phyloP scores from a whole-genome alignment of 2,113 vertebrate genomes.

The Dryoscopus gambensis region DNA sequence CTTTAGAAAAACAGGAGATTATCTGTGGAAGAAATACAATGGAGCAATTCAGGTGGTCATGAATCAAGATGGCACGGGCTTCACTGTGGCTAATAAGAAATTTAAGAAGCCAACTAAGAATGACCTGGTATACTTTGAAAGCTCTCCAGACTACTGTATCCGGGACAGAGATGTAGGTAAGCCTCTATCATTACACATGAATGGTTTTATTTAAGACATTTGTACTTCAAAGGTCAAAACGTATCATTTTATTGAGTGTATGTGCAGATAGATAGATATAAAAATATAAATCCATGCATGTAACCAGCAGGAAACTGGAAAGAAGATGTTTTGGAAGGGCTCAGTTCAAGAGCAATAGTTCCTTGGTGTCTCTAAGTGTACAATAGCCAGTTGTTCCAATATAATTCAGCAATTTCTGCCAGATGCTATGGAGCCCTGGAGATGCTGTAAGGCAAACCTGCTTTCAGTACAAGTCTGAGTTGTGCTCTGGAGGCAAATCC shows the following conservation, averaged over 20 bases:
- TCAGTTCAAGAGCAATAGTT: not conserved
- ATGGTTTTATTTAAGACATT: slow-evolving; percentile 6
- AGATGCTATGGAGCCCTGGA: not conserved
- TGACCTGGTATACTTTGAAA: slow-evolving; percentile 94
- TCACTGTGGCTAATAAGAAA: slow-evolving; percentile 84
- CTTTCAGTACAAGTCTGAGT: not conserved
- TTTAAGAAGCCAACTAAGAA: slow-evolving; percentile 90
- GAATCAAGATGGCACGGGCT: slow-evolving; percentile 93
- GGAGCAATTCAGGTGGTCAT: slow-evolving; percentile 92
- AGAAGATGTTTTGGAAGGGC: not conserved
- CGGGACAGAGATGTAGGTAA: slow-evolving; percentile 88
- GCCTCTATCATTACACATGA: not conserved
- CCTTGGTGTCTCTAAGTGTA: not conserved
- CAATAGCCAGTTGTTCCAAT: not conserved
- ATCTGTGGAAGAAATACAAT: slow-evolving; percentile 88
- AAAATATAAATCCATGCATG: not conserved
- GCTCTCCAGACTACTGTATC: slow-evolving; percentile 96
- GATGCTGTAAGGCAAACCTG: not conserved
- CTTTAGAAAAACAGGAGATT: slow-evolving; percentile 90
- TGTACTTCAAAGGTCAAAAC: not conserved
- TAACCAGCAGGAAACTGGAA: not conserved
- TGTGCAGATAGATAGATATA: not conserved
- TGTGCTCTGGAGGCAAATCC: not conserved
- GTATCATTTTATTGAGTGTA: not conserved
- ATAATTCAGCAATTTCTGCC: not conserved